Base-by-base conservation (phyloP, 2,113 vertebrate genomes). In the Scophthalmus maximus region DNA sequence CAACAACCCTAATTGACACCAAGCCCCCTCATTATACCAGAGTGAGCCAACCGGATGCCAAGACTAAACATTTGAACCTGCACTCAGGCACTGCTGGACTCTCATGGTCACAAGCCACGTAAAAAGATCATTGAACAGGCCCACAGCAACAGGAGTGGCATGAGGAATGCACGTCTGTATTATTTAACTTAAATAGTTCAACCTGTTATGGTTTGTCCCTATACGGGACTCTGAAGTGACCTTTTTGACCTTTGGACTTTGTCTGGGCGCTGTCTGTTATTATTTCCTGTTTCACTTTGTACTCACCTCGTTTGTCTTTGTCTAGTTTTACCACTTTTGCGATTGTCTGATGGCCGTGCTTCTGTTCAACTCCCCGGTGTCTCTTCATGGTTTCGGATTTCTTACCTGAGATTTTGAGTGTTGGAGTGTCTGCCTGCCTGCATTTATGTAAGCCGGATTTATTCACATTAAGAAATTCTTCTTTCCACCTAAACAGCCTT, bases 1-100 rank as follows among this genome's bases (percentile, higher is more conserved):
- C 30, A 79, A 63, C 73, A 72, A 44, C 26, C 32, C n/a, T 30
- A 55, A 75, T 40, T 75, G 61, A 62, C 50, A 22, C 26, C 20
- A 12, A 75, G 12, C 8, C 0, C 4, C 23, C 14, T 68, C 14
- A 70, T 81, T 76, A 58, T 0, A 46, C 18, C 55, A 49, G 46
- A 34, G 14, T 6, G 50, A 73, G 46, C 52, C 38, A 50, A 34
- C 49, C 52, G 46, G 38, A 73, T 42, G 42, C 20, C 52, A 23
- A 15, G 49, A 27, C n/a, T 6, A 12, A 17, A 7, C 53, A 56
- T 67, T 63, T 18, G 50, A 63, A 81, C 9, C 17, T 47, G 14
- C 52, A 38, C 1, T 26, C 50, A 58, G 27, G 5, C 46, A 36
- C 11, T n/a, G 56, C 29, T 60, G 12, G 1, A 46, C 14, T 30